Conservation (phyloP, 1,140 invertebrate genomes). For the Scaptomyza graminum region DNA sequence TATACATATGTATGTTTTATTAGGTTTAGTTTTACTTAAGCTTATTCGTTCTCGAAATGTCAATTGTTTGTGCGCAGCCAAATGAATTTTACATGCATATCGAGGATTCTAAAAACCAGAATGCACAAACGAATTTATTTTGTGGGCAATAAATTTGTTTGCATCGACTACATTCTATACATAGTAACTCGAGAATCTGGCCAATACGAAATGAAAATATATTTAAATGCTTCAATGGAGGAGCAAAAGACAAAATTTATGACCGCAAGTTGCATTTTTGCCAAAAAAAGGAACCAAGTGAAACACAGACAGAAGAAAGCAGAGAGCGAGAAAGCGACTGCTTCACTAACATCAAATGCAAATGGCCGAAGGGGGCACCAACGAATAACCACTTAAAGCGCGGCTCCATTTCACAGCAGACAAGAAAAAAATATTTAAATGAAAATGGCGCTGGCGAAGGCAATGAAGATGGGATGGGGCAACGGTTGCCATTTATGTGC, state of each 20-base stretch:
- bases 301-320: not conserved
- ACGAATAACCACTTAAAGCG: conserved; percentile 29
- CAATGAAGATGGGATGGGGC: not conserved
- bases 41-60: no score
- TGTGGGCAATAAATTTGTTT: conserved; percentile 59
- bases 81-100: conserved; percentile 29
- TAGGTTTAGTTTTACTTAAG: no score
- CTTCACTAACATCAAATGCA: conserved; percentile 60
- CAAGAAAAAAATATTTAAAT: conserved; percentile 60
- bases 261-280: conserved; percentile 24
- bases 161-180: conserved; percentile 1
- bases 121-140: no score
- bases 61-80: conserved; percentile 10
- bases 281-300: not conserved
- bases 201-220: conserved; percentile 56
- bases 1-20: no score
- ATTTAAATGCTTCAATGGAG: conserved; percentile 67
- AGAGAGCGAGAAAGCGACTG: conserved; percentile 12
- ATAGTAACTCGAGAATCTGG: conserved; percentile 40
- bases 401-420: conserved; percentile 48
- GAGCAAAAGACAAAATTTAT: conserved; percentile 60
- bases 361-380: conserved; percentile 26
- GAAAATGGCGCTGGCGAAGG: conserved; percentile 21
- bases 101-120: no score
- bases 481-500: conserved; percentile 63